A percentile compares a stretch with the other conserved stretches of the same genome.
phyloP scores from a whole-genome alignment of 2,888 invertebrate genomes.

The Caenorhabditis becei region DNA sequence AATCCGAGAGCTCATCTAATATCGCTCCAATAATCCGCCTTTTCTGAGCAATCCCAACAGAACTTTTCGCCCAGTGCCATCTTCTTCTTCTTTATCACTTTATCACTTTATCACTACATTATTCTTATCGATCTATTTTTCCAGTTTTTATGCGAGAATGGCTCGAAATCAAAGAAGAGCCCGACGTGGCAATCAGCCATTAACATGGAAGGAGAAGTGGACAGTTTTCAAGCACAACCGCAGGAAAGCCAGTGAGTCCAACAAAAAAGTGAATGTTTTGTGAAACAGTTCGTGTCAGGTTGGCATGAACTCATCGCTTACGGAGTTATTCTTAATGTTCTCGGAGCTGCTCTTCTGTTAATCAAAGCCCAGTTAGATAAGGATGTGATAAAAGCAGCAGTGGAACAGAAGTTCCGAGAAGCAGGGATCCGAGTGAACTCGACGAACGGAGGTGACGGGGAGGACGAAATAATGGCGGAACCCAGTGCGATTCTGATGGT shows the following conservation, averaged over 20 bases:
- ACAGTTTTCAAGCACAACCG: constrained; percentile 68
- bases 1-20: constrained; percentile 50
- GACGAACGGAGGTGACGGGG: constrained; percentile 34
- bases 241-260: constrained; percentile 63
- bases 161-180: constrained; percentile 45
- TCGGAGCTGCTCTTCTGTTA: constrained; percentile 66
- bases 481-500: constrained; percentile 62
- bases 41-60: constrained; percentile 22
- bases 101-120: not conserved
- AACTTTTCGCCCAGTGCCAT: constrained; percentile 13
- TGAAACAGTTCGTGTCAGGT: constrained; percentile 54
- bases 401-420: constrained; percentile 66
- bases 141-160: constrained; percentile 35
- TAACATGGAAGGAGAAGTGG: constrained; percentile 70
- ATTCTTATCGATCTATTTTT: constrained; percentile 2
- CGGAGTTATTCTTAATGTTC: constrained; percentile 65
- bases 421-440: constrained; percentile 63
- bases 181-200: constrained; percentile 60
- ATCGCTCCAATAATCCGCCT: constrained; percentile 48
- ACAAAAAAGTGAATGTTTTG: too few species aligned
- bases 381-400: constrained; percentile 67
- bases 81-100: constrained; percentile 10
- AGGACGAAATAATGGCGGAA: constrained; percentile 37
- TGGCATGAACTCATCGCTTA: constrained; percentile 68
- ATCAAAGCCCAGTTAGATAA: constrained; percentile 71